A percentile compares a stretch with the other conserved stretches of the same genome.
Conservation (phyloP, 2,888 invertebrate species). For the Dryobotodes eremita region DNA sequence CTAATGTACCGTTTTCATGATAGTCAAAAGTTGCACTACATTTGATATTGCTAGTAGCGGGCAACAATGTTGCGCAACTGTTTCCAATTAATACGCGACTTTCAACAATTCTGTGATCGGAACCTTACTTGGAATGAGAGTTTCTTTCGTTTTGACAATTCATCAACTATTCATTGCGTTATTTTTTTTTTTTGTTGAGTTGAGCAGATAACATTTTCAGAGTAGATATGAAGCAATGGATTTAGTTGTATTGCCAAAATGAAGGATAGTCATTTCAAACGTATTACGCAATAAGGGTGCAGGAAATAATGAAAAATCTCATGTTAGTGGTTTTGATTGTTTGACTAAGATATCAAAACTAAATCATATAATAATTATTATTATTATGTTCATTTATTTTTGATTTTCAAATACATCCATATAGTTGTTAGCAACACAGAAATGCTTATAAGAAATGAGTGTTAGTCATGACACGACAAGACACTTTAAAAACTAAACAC, state of each 20-base stretch:
- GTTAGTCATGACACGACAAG: too few species aligned
- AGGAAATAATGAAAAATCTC: not conserved
- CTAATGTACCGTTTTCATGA: not conserved
- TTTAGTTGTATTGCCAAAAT: not conserved
- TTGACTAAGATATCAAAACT: not conserved
- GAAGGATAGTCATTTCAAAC: not conserved
- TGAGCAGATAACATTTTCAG: not conserved
- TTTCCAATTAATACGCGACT: not conserved
- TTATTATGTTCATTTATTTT: too few species aligned
- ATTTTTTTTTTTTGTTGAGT: not conserved
- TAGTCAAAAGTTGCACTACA: not conserved
- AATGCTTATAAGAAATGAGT: too few species aligned
- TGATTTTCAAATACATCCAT: too few species aligned
- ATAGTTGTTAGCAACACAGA: too few species aligned
- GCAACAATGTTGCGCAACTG: not conserved
- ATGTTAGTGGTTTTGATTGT: not conserved
- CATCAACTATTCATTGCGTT: not conserved
- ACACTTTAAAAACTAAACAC: too few species aligned
- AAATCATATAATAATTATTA: too few species aligned
- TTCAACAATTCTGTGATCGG: too few species aligned
- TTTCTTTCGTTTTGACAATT: too few species aligned
- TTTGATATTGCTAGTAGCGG: not conserved
- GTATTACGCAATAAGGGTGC: not conserved
- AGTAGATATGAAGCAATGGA: not conserved
- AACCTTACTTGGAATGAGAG: too few species aligned